Percentiles rank a stretch among this genome's conserved stretches.
phyloP scores from a whole-genome alignment of 2,888 invertebrate genomes.

The Campaea margaritaria region DNA sequence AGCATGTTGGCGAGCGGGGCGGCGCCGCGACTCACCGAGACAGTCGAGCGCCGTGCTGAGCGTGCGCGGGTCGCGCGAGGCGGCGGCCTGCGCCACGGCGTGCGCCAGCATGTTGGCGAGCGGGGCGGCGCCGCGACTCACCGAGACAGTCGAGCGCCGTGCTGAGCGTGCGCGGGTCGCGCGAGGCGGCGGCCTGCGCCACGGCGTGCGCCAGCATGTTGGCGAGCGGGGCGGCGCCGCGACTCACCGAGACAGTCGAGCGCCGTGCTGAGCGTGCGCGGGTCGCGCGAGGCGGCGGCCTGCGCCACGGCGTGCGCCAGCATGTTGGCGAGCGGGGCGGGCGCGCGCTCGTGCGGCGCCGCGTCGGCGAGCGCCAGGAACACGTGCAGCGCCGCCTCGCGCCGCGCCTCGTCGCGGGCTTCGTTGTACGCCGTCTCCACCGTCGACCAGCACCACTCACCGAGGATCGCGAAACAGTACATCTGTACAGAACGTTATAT shows the following conservation, averaged over 20 bases:
- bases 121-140: constrained; percentile 70
- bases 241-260: constrained; percentile 89
- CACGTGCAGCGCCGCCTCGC: constrained; percentile 82
- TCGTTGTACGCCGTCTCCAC: constrained; percentile 87
- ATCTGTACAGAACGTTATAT: constrained; percentile 77
- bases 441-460: constrained; percentile 89
- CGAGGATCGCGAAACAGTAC: constrained; percentile 94
- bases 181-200: constrained; percentile 49
- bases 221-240: constrained; percentile 70
- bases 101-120: constrained; percentile 80
- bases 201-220: constrained; percentile 62
- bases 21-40: constrained; percentile 86
- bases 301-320: constrained; percentile 60
- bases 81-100: constrained; percentile 81
- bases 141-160: constrained; percentile 92
- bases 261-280: constrained; percentile 88
- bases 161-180: constrained; percentile 86
- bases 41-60: constrained; percentile 91
- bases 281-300: constrained; percentile 65
- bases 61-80: constrained; percentile 69
- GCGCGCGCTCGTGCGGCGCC: constrained; percentile 70
- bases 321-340: constrained; percentile 74
- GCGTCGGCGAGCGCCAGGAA: constrained; percentile 82
- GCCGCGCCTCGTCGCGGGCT: constrained; percentile 84
- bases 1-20: constrained; percentile 69